Evolutionary conservation across 64 coral and sea anemone genomes (phyloP).

Genomic region (Hydrozoanthus tunicans): DNA sequence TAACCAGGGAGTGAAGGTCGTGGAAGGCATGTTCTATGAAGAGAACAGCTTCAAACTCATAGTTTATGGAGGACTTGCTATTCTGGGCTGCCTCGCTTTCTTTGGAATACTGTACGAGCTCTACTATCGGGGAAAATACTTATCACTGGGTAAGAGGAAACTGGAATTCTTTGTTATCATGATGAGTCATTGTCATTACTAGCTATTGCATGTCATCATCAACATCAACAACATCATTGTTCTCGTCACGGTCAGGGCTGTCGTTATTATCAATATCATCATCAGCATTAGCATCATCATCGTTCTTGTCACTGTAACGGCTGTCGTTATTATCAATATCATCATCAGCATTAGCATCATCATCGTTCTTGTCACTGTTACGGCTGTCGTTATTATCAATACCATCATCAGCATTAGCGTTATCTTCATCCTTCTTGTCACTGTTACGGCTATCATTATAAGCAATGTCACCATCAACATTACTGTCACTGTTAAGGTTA

Average conservation of each 20-base stretch:
- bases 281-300: too few species aligned
- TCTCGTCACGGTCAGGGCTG: neutral
- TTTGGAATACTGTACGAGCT: constrained; percentile 59
- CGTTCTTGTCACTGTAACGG: too few species aligned
- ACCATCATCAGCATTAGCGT: too few species aligned
- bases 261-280: neutral
- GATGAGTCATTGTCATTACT: too few species aligned
- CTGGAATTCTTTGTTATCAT: neutral
- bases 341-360: too few species aligned
- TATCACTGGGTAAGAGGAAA: neutral
- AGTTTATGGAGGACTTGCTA: constrained; percentile 58
- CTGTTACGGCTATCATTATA: too few species aligned
- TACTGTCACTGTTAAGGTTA: too few species aligned
- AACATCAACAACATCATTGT: neutral
- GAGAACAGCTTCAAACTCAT: constrained; percentile 69
- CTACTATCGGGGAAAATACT: constrained; percentile 11
- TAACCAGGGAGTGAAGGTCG: constrained; percentile 53
- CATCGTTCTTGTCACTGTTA: too few species aligned
- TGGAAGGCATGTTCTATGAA: constrained; percentile 72
- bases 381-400: too few species aligned
- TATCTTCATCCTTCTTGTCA: too few species aligned
- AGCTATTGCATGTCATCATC: neutral
- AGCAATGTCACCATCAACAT: too few species aligned
- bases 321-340: too few species aligned
- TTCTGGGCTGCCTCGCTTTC: constrained; percentile 49